Base-by-base conservation (phyloP, 2,797 vertebrate species). In the Ciconia nigra region DNA sequence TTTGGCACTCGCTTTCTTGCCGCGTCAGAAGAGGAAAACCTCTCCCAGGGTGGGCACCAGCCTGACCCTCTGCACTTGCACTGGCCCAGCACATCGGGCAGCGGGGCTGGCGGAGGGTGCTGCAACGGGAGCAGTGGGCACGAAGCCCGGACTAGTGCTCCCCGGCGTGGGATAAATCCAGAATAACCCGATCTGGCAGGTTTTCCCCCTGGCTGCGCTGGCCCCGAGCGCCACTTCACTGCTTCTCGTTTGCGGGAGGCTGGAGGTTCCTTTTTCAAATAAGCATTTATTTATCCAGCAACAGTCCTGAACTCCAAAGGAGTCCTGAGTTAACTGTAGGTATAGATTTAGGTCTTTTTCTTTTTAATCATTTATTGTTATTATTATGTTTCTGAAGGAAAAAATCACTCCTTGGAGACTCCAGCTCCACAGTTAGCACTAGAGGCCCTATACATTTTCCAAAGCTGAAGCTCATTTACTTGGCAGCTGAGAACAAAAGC, bases 301-400 rank as follows among this genome's bases (percentile, higher is more conserved):
- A 44, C 52, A 57, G 59, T 51, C 57, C 39, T 71, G 83, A 92
- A 54, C 21, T 51, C 59, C 8, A 2, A 90, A 93, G 63, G 59
- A 89, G 65, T 47, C 81, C 54, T 57, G 63, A 55, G 83, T 69
- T 91, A 93, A 91, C 80, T 83, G 63, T n/a, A 84, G 54, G 29
- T 74, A 87, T 5, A 58, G 78, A 96, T 89, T 80, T 85, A 87
- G 67, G 39, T 24, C 29, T 44, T 79, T 85, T 91, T 66, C 22
- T 88, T 95, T 95, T 86, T 58, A 92, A 87, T 87, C 5, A 65
- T 74, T 95, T 83, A 76, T 81, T 82, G 79, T 57, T 89, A 47
- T 87, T 85, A 80, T 74, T 82, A 78, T 57, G 46, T 51, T 77
- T 83, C 61, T 85, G 61, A 93, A 90, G 71, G 58, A 88, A 83